Conservation (phyloP, 2,113 vertebrate species). For the Barbus barbus region DNA sequence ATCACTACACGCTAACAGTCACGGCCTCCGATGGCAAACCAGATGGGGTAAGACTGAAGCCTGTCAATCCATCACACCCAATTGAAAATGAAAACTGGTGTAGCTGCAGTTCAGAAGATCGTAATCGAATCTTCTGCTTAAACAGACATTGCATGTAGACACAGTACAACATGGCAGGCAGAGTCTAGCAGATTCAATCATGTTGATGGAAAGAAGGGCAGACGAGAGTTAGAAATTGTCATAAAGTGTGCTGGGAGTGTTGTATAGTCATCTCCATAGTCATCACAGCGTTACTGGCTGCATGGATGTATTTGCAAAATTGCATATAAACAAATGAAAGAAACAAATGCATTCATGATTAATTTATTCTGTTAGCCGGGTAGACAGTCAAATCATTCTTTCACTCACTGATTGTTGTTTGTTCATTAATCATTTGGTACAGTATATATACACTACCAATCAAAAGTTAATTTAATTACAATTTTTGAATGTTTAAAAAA, state of each 20-base stretch:
- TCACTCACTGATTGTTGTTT: too few species aligned
- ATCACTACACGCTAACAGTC: slow-evolving; percentile 90
- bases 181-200: background rate
- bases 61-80: slow-evolving; percentile 4
- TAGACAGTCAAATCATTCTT: too few species aligned
- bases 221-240: background rate
- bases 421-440: too few species aligned
- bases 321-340: too few species aligned
- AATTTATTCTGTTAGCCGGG: too few species aligned
- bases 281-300: too few species aligned
- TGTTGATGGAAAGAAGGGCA: background rate
- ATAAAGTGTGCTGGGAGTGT: background rate
- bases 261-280: background rate
- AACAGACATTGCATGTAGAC: background rate
- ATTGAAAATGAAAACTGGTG: background rate
- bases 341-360: too few species aligned
- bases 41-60: slow-evolving; percentile 80
- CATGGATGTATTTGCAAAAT: too few species aligned
- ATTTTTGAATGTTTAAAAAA: too few species aligned
- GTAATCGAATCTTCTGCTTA: slow-evolving; percentile 8
- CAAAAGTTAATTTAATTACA: too few species aligned
- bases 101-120: background rate
- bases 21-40: slow-evolving; percentile 90
- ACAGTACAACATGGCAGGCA: background rate
- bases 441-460: too few species aligned